Conservation (phyloP, 2,888 invertebrate species). For the Plusia festucae region DNA sequence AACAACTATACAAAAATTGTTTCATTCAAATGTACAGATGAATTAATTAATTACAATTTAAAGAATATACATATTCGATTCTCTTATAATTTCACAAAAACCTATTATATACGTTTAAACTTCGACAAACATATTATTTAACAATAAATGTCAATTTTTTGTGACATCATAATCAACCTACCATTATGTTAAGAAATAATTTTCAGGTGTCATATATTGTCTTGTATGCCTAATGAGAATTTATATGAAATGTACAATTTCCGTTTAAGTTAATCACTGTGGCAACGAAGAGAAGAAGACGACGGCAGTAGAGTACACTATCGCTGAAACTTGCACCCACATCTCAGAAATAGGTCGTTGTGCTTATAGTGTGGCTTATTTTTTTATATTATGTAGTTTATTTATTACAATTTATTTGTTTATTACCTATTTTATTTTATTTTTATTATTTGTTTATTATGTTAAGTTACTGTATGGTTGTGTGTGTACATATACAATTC, state of each 20-base stretch:
- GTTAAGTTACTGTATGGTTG: too few species aligned
- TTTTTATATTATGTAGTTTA: neutral
- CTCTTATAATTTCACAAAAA: too few species aligned
- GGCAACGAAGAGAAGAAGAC: conserved; percentile 28
- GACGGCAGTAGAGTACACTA: conserved; percentile 3
- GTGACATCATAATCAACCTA: neutral
- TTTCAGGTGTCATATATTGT: conserved; percentile 13
- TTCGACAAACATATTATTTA: too few species aligned
- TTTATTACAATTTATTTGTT: neutral
- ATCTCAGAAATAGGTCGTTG: conserved; percentile 25
- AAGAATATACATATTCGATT: too few species aligned
- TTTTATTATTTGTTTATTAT: too few species aligned
- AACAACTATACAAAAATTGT: too few species aligned
- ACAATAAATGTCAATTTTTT: too few species aligned
- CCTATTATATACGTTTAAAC: too few species aligned
- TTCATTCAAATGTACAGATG: too few species aligned
- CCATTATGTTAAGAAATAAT: neutral
- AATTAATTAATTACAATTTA: too few species aligned
- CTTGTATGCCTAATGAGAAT: conserved; percentile 16
- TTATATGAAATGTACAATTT: conserved; percentile 19
- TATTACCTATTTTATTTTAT: too few species aligned
- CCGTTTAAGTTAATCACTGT: conserved; percentile 33
- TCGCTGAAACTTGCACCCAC: conserved; percentile 2
- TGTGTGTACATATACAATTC: too few species aligned
- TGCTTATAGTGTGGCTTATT: neutral